A percentile compares a stretch with the other conserved stretches of the same genome.
phyloP scores from a whole-genome alignment of 2,888 invertebrate species.

The Sarcophaga variegata region DNA sequence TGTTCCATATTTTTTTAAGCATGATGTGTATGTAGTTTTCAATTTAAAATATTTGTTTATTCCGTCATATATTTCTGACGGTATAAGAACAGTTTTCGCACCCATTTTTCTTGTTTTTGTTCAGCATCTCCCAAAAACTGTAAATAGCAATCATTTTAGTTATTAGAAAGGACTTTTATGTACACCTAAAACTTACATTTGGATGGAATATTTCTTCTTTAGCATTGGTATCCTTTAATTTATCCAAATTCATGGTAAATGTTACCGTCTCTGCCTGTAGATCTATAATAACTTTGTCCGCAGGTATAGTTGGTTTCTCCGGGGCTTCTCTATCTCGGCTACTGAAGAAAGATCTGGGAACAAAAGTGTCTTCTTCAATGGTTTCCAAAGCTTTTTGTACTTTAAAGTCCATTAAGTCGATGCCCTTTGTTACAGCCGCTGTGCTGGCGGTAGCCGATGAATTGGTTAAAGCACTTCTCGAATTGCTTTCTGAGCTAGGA shows the following conservation, averaged over 20 bases:
- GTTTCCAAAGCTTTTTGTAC: slow-evolving; percentile 84
- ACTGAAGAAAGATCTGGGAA: slow-evolving; percentile 84
- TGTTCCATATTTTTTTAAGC: not conserved
- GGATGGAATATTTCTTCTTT: slow-evolving; percentile 85
- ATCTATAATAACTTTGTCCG: slow-evolving; percentile 86
- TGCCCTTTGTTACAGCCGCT: slow-evolving; percentile 68
- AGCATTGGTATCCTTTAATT: slow-evolving; percentile 80
- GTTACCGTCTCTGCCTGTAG: slow-evolving; percentile 87
- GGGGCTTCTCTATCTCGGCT: slow-evolving; percentile 85
- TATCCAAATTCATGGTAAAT: slow-evolving; percentile 82
- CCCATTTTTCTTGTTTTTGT: slow-evolving; percentile 88
- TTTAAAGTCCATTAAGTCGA: slow-evolving; percentile 75
- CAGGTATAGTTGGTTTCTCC: slow-evolving; percentile 71
- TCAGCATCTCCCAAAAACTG: slow-evolving; percentile 88
- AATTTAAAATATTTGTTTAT: slow-evolving; percentile 29
- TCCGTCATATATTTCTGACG: slow-evolving; percentile 83
- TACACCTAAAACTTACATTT: slow-evolving; percentile 83
- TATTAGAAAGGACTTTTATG: slow-evolving; percentile 22
- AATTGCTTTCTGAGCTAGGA: slow-evolving; percentile 75
- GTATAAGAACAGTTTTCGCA: slow-evolving; percentile 86
- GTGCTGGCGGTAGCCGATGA: slow-evolving; percentile 42
- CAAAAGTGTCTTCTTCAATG: slow-evolving; percentile 87
- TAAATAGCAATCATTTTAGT: slow-evolving; percentile 55
- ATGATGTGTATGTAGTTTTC: not conserved
- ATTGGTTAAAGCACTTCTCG: slow-evolving; percentile 60